A percentile compares a stretch with the other conserved stretches of the same genome.
These are phyloP conservation scores for Linyphia triangularis DNA, from an alignment of 2,888 invertebrate genomes.

Conservation along the genomic window DNA sequence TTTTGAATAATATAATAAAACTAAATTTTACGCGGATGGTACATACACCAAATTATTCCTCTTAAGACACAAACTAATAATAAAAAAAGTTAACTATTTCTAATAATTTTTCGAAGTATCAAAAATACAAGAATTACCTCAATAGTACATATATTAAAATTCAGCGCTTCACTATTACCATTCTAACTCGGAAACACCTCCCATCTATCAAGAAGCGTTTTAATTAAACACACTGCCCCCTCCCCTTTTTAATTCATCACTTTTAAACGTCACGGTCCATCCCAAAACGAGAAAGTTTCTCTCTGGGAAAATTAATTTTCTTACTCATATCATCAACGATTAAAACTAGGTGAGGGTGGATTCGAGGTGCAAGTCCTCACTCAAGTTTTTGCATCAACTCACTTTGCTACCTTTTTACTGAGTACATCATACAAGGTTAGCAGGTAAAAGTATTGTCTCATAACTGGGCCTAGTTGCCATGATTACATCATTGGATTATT, in stretches of 20 bases:
- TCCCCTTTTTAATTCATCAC: constrained; percentile 67
- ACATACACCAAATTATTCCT: too few species aligned
- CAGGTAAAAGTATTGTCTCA: too few species aligned
- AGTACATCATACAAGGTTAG: neutral
- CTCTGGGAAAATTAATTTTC: constrained; percentile 68
- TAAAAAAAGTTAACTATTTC: too few species aligned
- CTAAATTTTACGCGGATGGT: too few species aligned
- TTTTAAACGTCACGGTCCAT: constrained; percentile 38
- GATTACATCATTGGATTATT: too few species aligned
- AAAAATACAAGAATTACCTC: too few species aligned
- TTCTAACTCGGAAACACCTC: constrained; percentile 5
- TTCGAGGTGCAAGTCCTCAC: neutral
- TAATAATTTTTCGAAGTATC: too few species aligned
- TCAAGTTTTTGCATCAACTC: neutral
- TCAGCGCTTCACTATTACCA: neutral
- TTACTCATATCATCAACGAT: constrained; percentile 67
- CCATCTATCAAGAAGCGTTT: constrained; percentile 55
- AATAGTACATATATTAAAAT: neutral
- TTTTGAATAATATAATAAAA: too few species aligned
- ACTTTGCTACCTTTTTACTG: neutral
- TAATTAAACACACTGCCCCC: constrained; percentile 61
- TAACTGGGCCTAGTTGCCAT: too few species aligned
- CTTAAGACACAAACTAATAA: too few species aligned
- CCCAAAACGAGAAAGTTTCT: constrained; percentile 44
- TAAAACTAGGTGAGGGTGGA: constrained; percentile 21